phyloP scores from a whole-genome alignment of 2,888 invertebrate genomes.

The Pollenia griseotomentosa region DNA sequence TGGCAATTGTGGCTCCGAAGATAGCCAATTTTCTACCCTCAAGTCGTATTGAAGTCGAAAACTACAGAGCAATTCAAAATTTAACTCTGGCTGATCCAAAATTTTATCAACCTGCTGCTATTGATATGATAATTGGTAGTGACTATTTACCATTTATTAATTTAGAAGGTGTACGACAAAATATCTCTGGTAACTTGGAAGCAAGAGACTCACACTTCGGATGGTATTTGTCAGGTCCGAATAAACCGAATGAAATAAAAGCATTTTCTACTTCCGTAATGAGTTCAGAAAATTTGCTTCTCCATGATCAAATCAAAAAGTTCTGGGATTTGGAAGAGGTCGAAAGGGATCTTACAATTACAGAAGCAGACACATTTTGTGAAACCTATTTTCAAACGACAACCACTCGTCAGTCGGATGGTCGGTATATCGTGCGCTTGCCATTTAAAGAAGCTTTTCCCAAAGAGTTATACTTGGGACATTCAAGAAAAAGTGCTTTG shows the following conservation, averaged over 20 bases:
- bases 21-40: not conserved
- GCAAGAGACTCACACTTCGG: not conserved
- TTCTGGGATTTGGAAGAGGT: constrained; percentile 40
- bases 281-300: not conserved
- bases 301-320: constrained; percentile 3
- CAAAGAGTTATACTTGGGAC: not conserved
- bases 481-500: not conserved
- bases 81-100: constrained; percentile 24
- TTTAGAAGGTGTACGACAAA: not conserved
- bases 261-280: not conserved
- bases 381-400: constrained; percentile 13
- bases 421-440: not conserved
- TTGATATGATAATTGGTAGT: constrained; percentile 45
- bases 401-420: not conserved
- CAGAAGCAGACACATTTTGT: not conserved
- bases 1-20: not conserved
- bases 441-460: not conserved
- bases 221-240: not conserved
- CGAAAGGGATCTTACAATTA: not conserved
- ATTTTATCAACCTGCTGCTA: constrained; percentile 19
- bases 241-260: not conserved
- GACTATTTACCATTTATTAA: constrained; percentile 24
- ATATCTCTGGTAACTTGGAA: not conserved
- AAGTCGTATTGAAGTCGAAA: not conserved
- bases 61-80: not conserved